Evolutionary conservation across 2,113 vertebrate species (phyloP).

Genomic region (Setophaga coronata): DNA sequence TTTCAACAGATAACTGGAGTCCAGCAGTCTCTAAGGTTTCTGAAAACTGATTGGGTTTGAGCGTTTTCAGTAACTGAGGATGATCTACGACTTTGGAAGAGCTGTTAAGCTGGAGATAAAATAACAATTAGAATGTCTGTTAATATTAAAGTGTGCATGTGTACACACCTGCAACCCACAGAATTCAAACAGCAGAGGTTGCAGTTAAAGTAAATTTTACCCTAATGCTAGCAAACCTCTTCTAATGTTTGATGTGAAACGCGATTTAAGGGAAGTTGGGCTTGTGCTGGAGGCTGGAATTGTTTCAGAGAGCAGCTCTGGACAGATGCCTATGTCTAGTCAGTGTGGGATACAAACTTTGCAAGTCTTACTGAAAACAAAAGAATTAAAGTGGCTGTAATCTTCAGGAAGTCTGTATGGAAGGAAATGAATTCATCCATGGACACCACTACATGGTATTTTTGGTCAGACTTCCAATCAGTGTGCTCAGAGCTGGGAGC

Average conservation of each 20-base stretch:
- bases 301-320: neutral
- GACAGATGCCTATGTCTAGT: neutral
- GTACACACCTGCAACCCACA: neutral
- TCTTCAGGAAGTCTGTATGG: neutral
- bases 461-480: neutral
- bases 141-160: neutral
- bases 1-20: neutral
- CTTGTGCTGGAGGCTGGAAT: neutral
- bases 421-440: neutral
- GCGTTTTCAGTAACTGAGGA: neutral
- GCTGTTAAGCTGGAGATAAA: neutral
- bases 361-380: neutral
- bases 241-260: neutral
- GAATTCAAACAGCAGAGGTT: neutral
- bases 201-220: neutral
- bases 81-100: neutral
- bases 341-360: neutral
- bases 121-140: neutral
- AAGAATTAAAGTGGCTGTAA: neutral
- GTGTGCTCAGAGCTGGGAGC: neutral
- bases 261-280: neutral
- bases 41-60: neutral
- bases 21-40: neutral
- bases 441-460: rapidly evolving
- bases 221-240: neutral